Evolutionary conservation across 2,113 vertebrate genomes (phyloP).

Genomic region (Pampusana beccarii): DNA sequence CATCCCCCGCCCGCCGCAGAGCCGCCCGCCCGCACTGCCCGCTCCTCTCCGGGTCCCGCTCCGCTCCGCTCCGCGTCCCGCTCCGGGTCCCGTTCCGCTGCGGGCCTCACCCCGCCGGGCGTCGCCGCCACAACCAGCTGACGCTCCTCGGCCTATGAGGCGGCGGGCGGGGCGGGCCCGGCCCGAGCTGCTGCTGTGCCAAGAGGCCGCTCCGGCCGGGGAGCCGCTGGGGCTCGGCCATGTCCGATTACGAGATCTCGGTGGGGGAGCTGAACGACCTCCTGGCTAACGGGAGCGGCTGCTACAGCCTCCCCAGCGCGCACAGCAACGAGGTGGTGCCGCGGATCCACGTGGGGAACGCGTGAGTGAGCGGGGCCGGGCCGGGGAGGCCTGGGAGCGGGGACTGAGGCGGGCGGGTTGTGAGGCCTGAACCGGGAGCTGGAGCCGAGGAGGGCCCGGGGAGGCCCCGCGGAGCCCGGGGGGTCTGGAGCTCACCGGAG

Average conservation of each 20-base stretch:
- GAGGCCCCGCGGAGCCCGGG: neutral
- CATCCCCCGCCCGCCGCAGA: neutral
- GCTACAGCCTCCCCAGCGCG: slow-evolving; percentile 92
- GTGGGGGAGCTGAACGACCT: slow-evolving; percentile 93
- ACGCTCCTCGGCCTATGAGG: neutral
- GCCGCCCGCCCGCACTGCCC: too few species aligned
- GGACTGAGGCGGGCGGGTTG: rapidly evolving
- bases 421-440: neutral
- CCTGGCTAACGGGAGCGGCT: slow-evolving; percentile 88
- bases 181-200: neutral
- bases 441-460: neutral
- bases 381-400: neutral
- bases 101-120: neutral
- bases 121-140: neutral
- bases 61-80: too few species aligned
- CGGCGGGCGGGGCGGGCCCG: neutral
- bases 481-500: too few species aligned
- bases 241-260: slow-evolving; percentile 80
- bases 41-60: too few species aligned
- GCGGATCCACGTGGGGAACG: slow-evolving; percentile 93
- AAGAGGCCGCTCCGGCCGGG: neutral
- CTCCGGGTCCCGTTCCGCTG: too few species aligned
- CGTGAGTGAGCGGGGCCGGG: slow-evolving; percentile 78
- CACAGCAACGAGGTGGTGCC: slow-evolving; percentile 96
- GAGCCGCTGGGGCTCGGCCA: slow-evolving; percentile 51